Conservation (phyloP, 2,797 vertebrate genomes). For the Cyclopterus lumpus region DNA sequence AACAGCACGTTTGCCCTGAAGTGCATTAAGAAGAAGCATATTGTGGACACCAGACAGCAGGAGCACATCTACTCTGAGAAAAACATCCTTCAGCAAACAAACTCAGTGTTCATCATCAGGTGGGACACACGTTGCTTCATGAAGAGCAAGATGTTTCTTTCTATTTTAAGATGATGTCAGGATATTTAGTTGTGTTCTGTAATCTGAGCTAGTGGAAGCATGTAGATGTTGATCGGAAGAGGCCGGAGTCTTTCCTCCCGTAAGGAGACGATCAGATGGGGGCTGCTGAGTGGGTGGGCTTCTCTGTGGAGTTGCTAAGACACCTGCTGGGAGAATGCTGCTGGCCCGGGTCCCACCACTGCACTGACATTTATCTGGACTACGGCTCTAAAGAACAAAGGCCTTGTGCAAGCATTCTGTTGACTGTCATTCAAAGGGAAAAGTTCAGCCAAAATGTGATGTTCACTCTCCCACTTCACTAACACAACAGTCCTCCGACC, state of each 20-base stretch:
- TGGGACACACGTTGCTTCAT: constrained; percentile 36
- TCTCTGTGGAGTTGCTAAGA: constrained; percentile 73
- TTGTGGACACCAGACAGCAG: constrained; percentile 86
- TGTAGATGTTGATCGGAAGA: not conserved
- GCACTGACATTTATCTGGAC: constrained; percentile 66
- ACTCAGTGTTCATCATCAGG: constrained; percentile 84
- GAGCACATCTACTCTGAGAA: constrained; percentile 88
- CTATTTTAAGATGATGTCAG: too few relatives aligned
- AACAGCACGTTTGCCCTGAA: constrained; percentile 84
- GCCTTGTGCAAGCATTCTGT: constrained; percentile 46
- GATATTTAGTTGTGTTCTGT: not conserved
- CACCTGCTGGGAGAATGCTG: constrained; percentile 61
- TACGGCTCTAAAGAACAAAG: constrained; percentile 70
- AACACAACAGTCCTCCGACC: not conserved
- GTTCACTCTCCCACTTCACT: constrained; percentile 3
- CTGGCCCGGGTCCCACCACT: constrained; percentile 30
- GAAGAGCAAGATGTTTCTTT: not conserved
- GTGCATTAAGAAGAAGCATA: constrained; percentile 87
- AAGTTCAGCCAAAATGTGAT: constrained; percentile 34
- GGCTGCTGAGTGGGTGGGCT: constrained; percentile 1
- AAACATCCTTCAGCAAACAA: constrained; percentile 83
- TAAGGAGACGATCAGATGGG: not conserved
- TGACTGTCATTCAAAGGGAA: constrained; percentile 31
- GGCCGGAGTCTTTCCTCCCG: not conserved
- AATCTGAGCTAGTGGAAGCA: not conserved